Evolutionary conservation across 2,888 invertebrate genomes (phyloP).

Genomic region (Pseudeuparius sepicola): DNA sequence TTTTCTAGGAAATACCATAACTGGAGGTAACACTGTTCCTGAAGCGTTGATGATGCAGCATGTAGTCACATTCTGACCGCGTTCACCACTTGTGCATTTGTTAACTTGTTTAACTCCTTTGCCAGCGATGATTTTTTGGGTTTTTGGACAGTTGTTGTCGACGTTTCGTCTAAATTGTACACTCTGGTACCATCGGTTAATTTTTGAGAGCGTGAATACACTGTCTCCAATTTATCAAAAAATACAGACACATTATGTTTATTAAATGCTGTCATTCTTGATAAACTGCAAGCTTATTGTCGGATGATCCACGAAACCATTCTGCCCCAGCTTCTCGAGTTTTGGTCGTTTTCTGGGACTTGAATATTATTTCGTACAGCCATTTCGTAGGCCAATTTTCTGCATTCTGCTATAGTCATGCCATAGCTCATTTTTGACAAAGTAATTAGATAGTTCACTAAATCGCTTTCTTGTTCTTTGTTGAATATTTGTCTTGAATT

Average conservation of each 20-base stretch:
- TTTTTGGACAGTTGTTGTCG: constrained; percentile 7
- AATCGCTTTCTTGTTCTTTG: constrained; percentile 1
- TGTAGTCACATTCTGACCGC: constrained; percentile 9
- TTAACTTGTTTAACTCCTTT: constrained; percentile 9
- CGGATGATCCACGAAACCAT: no score
- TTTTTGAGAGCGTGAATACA: constrained; percentile 3
- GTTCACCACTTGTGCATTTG: constrained; percentile 10
- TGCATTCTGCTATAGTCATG: constrained; percentile 1
- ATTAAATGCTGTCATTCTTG: constrained; percentile 6
- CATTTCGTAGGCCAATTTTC: constrained; percentile 8
- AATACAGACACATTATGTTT: constrained; percentile 8
- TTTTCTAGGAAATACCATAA: constrained; percentile 11
- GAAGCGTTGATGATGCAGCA: constrained; percentile 11
- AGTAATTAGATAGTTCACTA: constrained; percentile 3
- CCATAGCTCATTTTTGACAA: constrained; percentile 7
- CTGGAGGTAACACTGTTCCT: constrained; percentile 4
- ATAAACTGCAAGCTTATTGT: constrained; percentile 11
- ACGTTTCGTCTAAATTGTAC: constrained; percentile 9
- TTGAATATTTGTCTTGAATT: constrained; percentile 4
- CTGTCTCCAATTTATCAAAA: constrained; percentile 2
- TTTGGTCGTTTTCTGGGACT: constrained; percentile 6
- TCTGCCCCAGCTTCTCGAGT: no score
- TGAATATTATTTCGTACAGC: constrained; percentile 7
- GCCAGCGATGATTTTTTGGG: constrained; percentile 5
- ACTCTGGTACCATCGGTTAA: constrained; percentile 7